These are phyloP conservation scores for Drosophila arawakana DNA, from an alignment of 1,140 invertebrate species.

Conservation along the genomic window DNA sequence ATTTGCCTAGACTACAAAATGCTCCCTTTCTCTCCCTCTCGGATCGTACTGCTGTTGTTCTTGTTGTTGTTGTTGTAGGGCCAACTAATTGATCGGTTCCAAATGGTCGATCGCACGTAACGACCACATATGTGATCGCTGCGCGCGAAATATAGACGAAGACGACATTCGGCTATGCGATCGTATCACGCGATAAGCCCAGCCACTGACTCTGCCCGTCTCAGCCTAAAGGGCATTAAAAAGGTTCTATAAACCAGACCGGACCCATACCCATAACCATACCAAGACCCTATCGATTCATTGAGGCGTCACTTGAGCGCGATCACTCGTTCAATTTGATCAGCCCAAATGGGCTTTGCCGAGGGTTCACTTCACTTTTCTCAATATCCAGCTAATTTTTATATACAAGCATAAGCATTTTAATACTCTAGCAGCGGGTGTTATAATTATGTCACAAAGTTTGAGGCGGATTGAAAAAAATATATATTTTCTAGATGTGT, in stretches of 20 bases:
- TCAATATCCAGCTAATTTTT: constrained; percentile 31
- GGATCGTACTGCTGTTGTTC: background rate
- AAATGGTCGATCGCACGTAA: constrained; percentile 77
- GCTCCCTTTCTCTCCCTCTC: background rate
- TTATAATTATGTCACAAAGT: too few species aligned
- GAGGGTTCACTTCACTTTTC: constrained; percentile 1
- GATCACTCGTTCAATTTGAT: constrained; percentile 36
- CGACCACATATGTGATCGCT: constrained; percentile 52
- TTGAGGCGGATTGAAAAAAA: too few species aligned
- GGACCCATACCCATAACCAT: background rate
- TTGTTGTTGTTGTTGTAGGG: constrained; percentile 27
- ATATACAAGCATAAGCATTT: background rate
- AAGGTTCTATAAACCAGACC: constrained; percentile 26
- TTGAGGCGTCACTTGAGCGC: constrained; percentile 55
- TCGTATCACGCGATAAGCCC: constrained; percentile 77
- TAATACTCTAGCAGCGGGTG: too few species aligned
- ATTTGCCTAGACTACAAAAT: constrained; percentile 37
- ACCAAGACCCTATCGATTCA: constrained; percentile 33
- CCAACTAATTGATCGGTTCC: constrained; percentile 79
- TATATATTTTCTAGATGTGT: too few species aligned
- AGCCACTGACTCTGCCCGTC: constrained; percentile 22
- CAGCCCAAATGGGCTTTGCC: constrained; percentile 18
- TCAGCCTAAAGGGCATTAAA: constrained; percentile 55
- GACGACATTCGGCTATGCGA: constrained; percentile 77
- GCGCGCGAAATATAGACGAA: constrained; percentile 69